Evolutionary conservation across 2,888 invertebrate genomes (phyloP).

Genomic region (Troides aeacus): DNA sequence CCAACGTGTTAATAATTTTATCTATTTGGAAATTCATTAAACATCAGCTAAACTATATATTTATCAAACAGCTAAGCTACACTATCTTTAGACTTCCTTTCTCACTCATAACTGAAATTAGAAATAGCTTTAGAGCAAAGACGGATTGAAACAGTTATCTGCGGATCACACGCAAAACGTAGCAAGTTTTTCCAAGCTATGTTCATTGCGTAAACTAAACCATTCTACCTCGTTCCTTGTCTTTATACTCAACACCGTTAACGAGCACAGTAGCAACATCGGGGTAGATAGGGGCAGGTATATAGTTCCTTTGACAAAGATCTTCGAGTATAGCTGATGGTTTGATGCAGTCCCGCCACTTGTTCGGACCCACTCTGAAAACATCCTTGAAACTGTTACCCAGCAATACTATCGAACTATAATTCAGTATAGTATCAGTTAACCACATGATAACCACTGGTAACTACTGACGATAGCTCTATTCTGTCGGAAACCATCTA

Average conservation of each 20-base stretch:
- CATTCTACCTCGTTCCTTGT: slow-evolving; percentile 41
- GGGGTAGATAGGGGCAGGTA: slow-evolving; percentile 50
- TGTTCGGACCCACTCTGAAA: slow-evolving; percentile 81
- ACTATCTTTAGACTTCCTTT: too few relatives aligned
- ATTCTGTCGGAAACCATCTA: too few relatives aligned
- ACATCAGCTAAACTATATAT: too few relatives aligned
- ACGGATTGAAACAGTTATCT: neutral
- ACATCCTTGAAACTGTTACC: neutral
- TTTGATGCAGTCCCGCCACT: slow-evolving; percentile 87
- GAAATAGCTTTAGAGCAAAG: neutral
- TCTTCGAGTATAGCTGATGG: slow-evolving; percentile 86
- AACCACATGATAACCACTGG: too few relatives aligned
- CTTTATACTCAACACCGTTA: slow-evolving; percentile 60
- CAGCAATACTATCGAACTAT: neutral
- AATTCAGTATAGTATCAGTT: neutral
- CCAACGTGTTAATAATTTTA: too few relatives aligned
- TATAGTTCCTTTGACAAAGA: slow-evolving; percentile 84
- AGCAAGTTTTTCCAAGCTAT: neutral
- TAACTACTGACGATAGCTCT: too few relatives aligned
- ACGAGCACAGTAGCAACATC: slow-evolving; percentile 50
- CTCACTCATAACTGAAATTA: neutral
- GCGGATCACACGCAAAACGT: neutral
- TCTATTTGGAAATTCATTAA: too few relatives aligned
- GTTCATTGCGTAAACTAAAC: slow-evolving; percentile 2
- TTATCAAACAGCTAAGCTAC: too few relatives aligned